These are phyloP conservation scores for Cromileptes altivelis DNA, from an alignment of 2,113 vertebrate genomes.

Conservation along the genomic window DNA sequence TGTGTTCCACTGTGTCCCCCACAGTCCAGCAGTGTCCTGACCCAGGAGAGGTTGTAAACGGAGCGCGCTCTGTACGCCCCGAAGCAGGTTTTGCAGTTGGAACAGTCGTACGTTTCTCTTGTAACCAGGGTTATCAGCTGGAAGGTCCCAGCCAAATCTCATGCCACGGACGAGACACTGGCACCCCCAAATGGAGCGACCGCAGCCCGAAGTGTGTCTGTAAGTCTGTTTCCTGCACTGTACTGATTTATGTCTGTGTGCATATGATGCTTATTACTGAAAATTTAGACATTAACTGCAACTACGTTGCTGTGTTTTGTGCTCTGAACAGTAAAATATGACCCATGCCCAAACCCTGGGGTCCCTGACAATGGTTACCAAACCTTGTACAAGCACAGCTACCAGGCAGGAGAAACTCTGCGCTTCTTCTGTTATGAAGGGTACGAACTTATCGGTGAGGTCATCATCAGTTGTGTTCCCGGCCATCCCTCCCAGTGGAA, in stretches of 20 bases:
- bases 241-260: not conserved
- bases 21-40: slow-evolving; percentile 92
- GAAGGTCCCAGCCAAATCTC: slow-evolving; percentile 91
- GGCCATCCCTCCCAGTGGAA: slow-evolving; percentile 95
- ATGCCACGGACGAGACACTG: slow-evolving; percentile 91
- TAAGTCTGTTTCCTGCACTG: slow-evolving; percentile 78
- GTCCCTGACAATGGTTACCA: slow-evolving; percentile 95
- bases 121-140: slow-evolving; percentile 91
- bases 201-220: slow-evolving; percentile 93
- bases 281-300: not conserved
- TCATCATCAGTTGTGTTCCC: slow-evolving; percentile 92
- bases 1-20: not conserved
- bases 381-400: slow-evolving; percentile 93
- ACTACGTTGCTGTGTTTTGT: not conserved
- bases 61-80: slow-evolving; percentile 88
- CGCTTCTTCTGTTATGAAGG: slow-evolving; percentile 96
- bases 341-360: slow-evolving; percentile 93
- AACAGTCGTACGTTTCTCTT: slow-evolving; percentile 92
- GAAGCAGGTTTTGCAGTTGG: slow-evolving; percentile 91
- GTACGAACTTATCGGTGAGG: slow-evolving; percentile 93
- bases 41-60: slow-evolving; percentile 92
- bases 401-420: slow-evolving; percentile 93
- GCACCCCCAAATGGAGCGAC: slow-evolving; percentile 94
- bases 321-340: slow-evolving; percentile 90
- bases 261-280: not conserved